A percentile compares a stretch with the other conserved stretches of the same genome.
Conservation (phyloP, 1,140 invertebrate genomes). For the Pachypeltis micranthus region DNA sequence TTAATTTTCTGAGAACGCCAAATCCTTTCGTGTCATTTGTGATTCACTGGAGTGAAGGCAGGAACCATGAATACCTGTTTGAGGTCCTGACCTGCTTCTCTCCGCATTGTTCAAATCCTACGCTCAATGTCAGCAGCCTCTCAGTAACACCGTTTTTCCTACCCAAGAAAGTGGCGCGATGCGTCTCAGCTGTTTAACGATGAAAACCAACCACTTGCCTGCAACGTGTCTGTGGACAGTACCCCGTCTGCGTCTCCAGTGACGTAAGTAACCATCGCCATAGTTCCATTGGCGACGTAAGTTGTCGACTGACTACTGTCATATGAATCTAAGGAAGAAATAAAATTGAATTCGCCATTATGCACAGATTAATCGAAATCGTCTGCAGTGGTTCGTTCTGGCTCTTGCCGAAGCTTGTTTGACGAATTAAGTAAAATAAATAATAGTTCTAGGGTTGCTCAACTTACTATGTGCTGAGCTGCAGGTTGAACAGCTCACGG, state of each 20-base stretch:
- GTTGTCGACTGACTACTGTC: background rate
- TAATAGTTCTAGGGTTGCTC: background rate
- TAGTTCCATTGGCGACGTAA: background rate
- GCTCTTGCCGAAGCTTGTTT: background rate
- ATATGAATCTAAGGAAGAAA: background rate
- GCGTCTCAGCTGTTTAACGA: no score
- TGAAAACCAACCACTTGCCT: no score
- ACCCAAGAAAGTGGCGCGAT: no score
- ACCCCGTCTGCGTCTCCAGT: background rate
- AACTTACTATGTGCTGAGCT: background rate
- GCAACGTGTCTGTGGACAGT: background rate
- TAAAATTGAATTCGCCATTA: background rate
- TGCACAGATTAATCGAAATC: background rate
- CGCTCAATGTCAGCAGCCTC: no score
- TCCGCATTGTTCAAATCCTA: no score
- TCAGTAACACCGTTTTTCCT: no score
- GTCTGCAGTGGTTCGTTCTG: background rate
- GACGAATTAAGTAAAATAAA: background rate
- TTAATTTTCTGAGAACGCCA: no score
- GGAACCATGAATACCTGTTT: no score
- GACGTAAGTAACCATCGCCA: background rate
- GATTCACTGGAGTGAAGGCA: no score
- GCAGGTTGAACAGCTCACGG: conserved; percentile 69
- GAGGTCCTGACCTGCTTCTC: no score
- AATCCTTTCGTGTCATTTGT: no score